Evolutionary conservation across 2,113 vertebrate genomes (phyloP).

Genomic region (Nycticryphes semicollaris): DNA sequence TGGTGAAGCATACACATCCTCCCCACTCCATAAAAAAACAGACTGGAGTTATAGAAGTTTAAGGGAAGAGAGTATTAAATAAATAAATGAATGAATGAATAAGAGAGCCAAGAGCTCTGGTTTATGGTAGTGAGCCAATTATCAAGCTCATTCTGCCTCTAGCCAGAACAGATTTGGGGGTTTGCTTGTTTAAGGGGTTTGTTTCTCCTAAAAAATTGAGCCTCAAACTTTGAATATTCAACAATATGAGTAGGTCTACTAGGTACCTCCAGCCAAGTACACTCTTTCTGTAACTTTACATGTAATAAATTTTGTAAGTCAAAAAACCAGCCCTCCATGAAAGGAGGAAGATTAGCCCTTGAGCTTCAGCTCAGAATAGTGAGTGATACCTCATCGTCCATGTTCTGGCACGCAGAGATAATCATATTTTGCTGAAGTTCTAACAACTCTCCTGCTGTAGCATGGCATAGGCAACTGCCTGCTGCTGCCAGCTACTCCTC

Average conservation of each 20-base stretch:
- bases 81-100: neutral
- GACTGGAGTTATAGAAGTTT: neutral
- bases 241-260: neutral
- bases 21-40: neutral
- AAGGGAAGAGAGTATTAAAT: neutral
- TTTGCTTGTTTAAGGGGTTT: neutral
- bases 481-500: neutral
- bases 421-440: neutral
- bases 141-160: neutral
- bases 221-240: neutral
- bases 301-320: neutral
- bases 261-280: neutral
- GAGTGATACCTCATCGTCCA: rapidly evolving
- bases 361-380: neutral
- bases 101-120: neutral
- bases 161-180: neutral
- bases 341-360: neutral
- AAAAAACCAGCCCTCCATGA: neutral
- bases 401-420: neutral
- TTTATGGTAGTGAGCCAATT: neutral
- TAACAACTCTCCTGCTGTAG: neutral
- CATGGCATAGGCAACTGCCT: rapidly evolving
- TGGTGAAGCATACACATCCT: conserved; percentile 18
- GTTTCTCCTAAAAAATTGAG: neutral
- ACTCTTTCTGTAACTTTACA: neutral